These are phyloP conservation scores for Deilephila porcellus DNA, from an alignment of 2,888 invertebrate genomes.

Conservation along the genomic window DNA sequence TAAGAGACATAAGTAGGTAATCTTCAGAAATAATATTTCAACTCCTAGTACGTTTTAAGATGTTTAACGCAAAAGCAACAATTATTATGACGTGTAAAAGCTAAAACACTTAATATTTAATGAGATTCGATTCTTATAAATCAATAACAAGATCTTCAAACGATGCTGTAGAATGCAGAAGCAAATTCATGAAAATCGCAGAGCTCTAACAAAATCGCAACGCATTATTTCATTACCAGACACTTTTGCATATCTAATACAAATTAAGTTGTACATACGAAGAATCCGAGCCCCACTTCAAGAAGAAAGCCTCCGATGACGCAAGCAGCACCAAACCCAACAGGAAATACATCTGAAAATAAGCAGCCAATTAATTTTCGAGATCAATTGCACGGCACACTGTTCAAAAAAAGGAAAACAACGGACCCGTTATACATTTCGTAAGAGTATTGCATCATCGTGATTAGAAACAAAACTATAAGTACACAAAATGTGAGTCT, in stretches of 20 bases:
- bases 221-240: neutral
- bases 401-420: neutral
- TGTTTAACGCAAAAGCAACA: neutral
- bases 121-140: no score
- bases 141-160: no score
- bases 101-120: no score
- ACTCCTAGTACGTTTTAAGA: no score
- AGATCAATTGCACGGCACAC: conserved; percentile 14
- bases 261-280: conserved; percentile 66
- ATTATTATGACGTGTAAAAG: no score
- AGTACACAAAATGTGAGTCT: no score
- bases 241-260: neutral
- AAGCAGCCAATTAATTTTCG: conserved; percentile 36
- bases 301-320: conserved; percentile 80
- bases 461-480: neutral
- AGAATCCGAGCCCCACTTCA: conserved; percentile 82
- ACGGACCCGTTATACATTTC: neutral
- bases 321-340: conserved; percentile 68
- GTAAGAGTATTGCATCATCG: neutral
- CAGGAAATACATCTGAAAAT: conserved; percentile 72
- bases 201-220: conserved; percentile 25
- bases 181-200: conserved; percentile 13
- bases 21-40: no score
- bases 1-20: no score
- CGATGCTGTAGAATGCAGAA: neutral